These are phyloP conservation scores for Cetonia aurata DNA, from an alignment of 2,888 invertebrate species.

Conservation along the genomic window DNA sequence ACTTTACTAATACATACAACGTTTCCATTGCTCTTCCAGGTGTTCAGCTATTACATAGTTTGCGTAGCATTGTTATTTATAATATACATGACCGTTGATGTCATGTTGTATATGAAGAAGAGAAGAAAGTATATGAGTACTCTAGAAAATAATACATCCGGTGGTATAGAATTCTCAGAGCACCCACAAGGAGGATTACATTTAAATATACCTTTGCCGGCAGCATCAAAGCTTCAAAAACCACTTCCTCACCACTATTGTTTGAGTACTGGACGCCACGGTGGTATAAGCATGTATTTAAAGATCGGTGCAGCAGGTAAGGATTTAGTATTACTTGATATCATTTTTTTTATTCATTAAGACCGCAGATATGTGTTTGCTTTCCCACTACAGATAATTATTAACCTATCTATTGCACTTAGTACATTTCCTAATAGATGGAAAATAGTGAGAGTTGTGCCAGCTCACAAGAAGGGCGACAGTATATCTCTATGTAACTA, in stretches of 20 bases:
- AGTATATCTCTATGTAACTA: too few relatives aligned
- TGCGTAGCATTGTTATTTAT: conserved; percentile 73
- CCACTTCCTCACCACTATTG: conserved; percentile 72
- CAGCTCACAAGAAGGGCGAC: too few relatives aligned
- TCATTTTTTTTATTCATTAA: too few relatives aligned
- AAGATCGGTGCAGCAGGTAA: conserved; percentile 81
- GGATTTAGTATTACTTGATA: conserved; percentile 35
- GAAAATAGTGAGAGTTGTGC: too few relatives aligned
- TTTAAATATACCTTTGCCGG: conserved; percentile 64
- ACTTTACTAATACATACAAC: too few relatives aligned
- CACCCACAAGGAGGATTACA: conserved; percentile 58
- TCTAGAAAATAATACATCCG: conserved; percentile 52
- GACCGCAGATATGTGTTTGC: too few relatives aligned
- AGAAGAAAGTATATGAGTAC: conserved; percentile 63
- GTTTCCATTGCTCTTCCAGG: conserved; percentile 64
- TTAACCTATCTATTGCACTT: too few relatives aligned
- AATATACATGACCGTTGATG: conserved; percentile 73
- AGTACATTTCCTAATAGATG: too few relatives aligned
- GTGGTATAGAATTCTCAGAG: conserved; percentile 56
- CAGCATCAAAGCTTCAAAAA: conserved; percentile 60
- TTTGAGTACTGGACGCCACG: conserved; percentile 77
- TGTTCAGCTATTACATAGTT: conserved; percentile 74
- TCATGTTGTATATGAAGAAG: conserved; percentile 70
- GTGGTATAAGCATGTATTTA: conserved; percentile 77
- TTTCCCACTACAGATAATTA: too few relatives aligned